Evolutionary conservation across 2,113 vertebrate genomes (phyloP).

Genomic region (Accipiter cooperii): DNA sequence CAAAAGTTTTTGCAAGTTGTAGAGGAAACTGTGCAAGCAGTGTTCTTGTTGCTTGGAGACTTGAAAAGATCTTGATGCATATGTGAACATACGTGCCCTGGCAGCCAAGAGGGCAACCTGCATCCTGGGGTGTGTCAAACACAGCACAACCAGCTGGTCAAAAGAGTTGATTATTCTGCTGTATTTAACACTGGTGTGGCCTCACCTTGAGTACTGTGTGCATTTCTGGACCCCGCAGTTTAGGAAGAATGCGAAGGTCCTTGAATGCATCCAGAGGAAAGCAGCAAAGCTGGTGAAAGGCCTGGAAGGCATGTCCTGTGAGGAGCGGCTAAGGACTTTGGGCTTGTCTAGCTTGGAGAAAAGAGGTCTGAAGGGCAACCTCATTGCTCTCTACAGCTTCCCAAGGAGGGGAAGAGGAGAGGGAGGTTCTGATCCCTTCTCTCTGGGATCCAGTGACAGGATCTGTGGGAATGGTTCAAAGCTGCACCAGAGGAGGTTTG

Average conservation of each 20-base stretch:
- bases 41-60: background rate
- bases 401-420: no score
- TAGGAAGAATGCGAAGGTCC: background rate
- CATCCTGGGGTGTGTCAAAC: background rate
- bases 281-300: no score
- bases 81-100: background rate
- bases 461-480: background rate
- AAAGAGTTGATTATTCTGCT: background rate
- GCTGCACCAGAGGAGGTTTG: background rate
- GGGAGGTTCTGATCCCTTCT: background rate
- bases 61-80: background rate
- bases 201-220: background rate
- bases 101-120: background rate
- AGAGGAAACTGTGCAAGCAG: background rate
- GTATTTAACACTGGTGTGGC: background rate
- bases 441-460: background rate
- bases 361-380: background rate
- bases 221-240: background rate
- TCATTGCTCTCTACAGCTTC: background rate
- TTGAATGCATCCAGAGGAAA: background rate
- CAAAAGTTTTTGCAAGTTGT: background rate
- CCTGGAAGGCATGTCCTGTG: background rate
- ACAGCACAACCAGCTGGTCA: background rate
- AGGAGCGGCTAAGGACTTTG: background rate
- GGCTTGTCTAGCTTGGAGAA: background rate